Conservation (phyloP, 2,888 invertebrate genomes). For the Hirtodrosophila histrioides region DNA sequence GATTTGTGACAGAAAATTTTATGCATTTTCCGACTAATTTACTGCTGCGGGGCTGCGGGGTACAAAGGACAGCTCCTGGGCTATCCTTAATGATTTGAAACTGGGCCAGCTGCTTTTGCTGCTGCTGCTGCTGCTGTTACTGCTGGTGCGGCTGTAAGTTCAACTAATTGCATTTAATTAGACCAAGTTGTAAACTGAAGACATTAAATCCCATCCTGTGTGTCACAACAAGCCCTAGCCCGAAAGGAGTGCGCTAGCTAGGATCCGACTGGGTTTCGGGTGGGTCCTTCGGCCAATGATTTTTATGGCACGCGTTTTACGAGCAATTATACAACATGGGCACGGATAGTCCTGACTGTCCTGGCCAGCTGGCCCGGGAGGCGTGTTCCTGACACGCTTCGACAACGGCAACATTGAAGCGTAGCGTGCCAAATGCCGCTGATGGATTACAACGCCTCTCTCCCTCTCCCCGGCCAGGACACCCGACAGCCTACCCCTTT, state of each 20-base stretch:
- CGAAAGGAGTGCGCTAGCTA: conserved; percentile 4
- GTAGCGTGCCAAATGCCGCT: conserved; percentile 66
- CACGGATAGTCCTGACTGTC: conserved; percentile 13
- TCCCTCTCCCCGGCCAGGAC: conserved; percentile 32
- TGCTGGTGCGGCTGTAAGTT: conserved; percentile 37
- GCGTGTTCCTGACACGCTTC: conserved; percentile 76
- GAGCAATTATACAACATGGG: conserved; percentile 59
- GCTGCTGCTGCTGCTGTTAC: conserved; percentile 28
- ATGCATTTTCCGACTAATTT: conserved; percentile 65
- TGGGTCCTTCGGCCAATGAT: conserved; percentile 61
- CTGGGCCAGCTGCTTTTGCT: conserved; percentile 33
- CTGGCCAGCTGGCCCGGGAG: conserved; percentile 57
- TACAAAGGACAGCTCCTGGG: conserved; percentile 2
- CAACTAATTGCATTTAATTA: conserved; percentile 76
- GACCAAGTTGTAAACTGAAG: conserved; percentile 65
- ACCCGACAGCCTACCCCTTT: conserved; percentile 56
- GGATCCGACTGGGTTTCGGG: conserved; percentile 24
- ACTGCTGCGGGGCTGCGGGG: conserved; percentile 6
- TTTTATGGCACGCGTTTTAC: conserved; percentile 70
- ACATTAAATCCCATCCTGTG: conserved; percentile 46
- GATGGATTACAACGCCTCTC: conserved; percentile 67
- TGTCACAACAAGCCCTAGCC: conserved; percentile 61
- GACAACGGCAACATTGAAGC: conserved; percentile 53
- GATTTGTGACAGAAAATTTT: conserved; percentile 64
- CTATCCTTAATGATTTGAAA: conserved; percentile 28